Evolutionary conservation across 2,888 invertebrate species (phyloP).

Genomic region (Lithodes maja): DNA sequence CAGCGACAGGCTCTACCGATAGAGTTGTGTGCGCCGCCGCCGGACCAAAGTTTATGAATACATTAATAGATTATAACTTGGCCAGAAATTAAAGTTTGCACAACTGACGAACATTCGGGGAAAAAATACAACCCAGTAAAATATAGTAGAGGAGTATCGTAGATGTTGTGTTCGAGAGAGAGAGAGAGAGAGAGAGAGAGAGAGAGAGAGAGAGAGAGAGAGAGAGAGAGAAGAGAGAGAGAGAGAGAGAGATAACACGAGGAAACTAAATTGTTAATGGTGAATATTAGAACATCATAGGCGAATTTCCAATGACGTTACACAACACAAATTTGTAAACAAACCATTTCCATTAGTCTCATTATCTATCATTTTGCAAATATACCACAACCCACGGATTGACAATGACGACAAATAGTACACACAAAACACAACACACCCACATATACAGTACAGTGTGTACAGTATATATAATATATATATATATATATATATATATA

Average conservation of each 20-base stretch:
- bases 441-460: background rate
- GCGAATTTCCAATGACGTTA: no score
- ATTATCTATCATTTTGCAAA: no score
- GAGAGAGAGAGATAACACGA: no score
- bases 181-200: no score
- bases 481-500: no score
- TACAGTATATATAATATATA: background rate
- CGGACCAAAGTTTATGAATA: slow-evolving; percentile 45
- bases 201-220: no score
- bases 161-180: background rate
- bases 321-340: no score
- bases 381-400: background rate
- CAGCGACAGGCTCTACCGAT: background rate
- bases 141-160: background rate
- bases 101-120: slow-evolving; percentile 44
- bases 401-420: background rate
- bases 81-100: slow-evolving; percentile 50
- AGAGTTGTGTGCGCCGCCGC: slow-evolving; percentile 22
- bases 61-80: slow-evolving; percentile 60
- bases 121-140: slow-evolving; percentile 16
- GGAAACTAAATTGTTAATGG: no score
- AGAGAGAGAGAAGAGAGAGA: no score
- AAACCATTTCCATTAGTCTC: no score
- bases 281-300: no score
- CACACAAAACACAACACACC: background rate